Base-by-base conservation (phyloP, 2,888 invertebrate genomes). In the Eilema caniola region DNA sequence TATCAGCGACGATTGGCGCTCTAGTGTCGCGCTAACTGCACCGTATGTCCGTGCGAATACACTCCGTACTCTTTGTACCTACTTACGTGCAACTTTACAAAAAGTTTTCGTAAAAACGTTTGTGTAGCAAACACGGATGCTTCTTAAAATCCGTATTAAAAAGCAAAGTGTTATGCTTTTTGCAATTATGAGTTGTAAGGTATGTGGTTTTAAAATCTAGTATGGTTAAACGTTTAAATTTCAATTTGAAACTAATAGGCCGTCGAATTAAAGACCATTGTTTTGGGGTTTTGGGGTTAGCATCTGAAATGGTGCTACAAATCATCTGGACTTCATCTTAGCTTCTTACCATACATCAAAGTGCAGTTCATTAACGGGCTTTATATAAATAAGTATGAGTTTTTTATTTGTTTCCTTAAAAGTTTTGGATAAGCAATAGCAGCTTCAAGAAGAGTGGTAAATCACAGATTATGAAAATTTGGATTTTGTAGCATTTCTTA, bases 1-100 rank as follows among this genome's bases (percentile, higher is more conserved):
- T 92, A 93, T 93, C 92, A 90, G 88, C 86, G 78, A 76, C 90
- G 88, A 93, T 92, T 92, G 90, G 88, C 86, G 85, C 84, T 80
- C 86, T 83, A 87, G 86, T 89, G 89, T 90, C 90, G 88, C 82
- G 83, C 84, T 89, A 89, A 89, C 90, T 90, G 86, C 88, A 86
- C 80, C 80, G 70, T 77, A 78, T 73, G 77, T 80, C 77, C 75
- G 73, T 80, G 76, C 75, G n/a, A 53, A 0, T 53, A 53, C n/a
- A 80, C 81, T 82, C 74, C 67, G 25, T 62, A 61, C 37, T 37
- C 56, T 61, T 24, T 3, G 24, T 70, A 79, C 33, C 33, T 8
- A 33, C 73, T 75, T 80, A 79, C 67, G 68, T 64, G 62, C 70
- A 78, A 78, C 76, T 80, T 76, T 72, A 78, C 73, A 80, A 83